Base-by-base conservation (phyloP, 2,888 invertebrate species). In the Hypena proboscidalis region DNA sequence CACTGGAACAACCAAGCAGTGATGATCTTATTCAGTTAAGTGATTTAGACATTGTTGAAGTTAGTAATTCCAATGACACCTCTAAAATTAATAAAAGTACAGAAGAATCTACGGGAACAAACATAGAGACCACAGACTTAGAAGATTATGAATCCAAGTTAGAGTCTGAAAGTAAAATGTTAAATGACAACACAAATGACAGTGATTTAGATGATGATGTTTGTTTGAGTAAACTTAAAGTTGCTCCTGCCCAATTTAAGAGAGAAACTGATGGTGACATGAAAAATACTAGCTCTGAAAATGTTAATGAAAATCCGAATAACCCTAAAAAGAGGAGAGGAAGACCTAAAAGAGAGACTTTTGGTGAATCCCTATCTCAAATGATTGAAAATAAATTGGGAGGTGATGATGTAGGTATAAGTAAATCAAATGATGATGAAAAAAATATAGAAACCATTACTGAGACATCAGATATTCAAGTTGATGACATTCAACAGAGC, bases 161-260 rank as follows among this genome's bases (percentile, higher is more conserved):
- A 22, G 21, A 41, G 6, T 8, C 31, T 2, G 21, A 35, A 17
- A 34, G 21, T 6, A 45, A 61, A 42, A 30, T 41, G 30, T 36
- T 40, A 22, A 35, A 21, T 42, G 30, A 39, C 17, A 9, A 26
- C 9, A 41, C 61, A 0, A 38, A 46, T 47, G 64, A 66, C 50
- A 70, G 77, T 62, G 74, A 74, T 31, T 59, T 48, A 21, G 85
- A 83, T 70, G 67, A 83, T 70, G 67, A 85, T 40, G 54, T 82
- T 31, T 75, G 66, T 37, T 61, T 85, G 17, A 84, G 77, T 63
- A 65, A 74, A 67, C 56, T 86, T 10, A 85, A 78, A 67, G 33
- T 54, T 27, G 55, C 48, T 15, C 20, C 67, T 13, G 44, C 56
- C 15, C 29, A 30, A 25, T 25, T 8, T 8, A 43, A 52, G 23